Evolutionary conservation across 1,140 invertebrate species (phyloP).

Genomic region (Drosophila littoralis): DNA sequence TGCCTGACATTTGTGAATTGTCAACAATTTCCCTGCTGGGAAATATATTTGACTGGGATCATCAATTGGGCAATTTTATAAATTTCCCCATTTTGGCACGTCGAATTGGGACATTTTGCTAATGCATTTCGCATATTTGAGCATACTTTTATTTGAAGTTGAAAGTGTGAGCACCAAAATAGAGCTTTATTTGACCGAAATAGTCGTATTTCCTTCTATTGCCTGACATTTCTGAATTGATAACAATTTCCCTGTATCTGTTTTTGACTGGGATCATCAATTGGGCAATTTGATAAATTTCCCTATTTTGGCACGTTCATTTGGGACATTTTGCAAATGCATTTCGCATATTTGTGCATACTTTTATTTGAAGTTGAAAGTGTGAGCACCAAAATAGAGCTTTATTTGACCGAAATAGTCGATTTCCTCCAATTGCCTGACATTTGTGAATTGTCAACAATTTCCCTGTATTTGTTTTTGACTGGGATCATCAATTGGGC

Average conservation of each 20-base stretch:
- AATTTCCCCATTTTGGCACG: constrained; percentile 46
- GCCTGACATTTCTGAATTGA: constrained; percentile 22
- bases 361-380: constrained; percentile 52
- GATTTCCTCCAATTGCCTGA: constrained; percentile 18
- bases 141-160: constrained; percentile 51
- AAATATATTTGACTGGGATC: neutral
- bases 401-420: constrained; percentile 24
- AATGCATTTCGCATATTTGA: no score
- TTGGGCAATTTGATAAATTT: constrained; percentile 7
- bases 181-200: constrained; percentile 20
- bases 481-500: neutral
- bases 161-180: neutral
- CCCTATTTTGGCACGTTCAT: constrained; percentile 44
- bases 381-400: constrained; percentile 2
- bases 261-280: neutral
- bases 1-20: constrained; percentile 21
- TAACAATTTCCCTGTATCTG: constrained; percentile 15
- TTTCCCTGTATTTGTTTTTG: neutral
- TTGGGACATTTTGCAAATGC: constrained; percentile 42
- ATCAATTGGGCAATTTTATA: neutral
- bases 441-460: constrained; percentile 29
- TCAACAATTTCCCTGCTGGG: constrained; percentile 12
- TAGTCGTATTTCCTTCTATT: constrained; percentile 29
- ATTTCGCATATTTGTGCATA: no score
- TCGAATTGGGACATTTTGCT: constrained; percentile 48